Evolutionary conservation across 2,888 invertebrate genomes (phyloP), one percentile per base, ranked within the genome.

Genomic region (Melanostoma mellinum): DNA sequence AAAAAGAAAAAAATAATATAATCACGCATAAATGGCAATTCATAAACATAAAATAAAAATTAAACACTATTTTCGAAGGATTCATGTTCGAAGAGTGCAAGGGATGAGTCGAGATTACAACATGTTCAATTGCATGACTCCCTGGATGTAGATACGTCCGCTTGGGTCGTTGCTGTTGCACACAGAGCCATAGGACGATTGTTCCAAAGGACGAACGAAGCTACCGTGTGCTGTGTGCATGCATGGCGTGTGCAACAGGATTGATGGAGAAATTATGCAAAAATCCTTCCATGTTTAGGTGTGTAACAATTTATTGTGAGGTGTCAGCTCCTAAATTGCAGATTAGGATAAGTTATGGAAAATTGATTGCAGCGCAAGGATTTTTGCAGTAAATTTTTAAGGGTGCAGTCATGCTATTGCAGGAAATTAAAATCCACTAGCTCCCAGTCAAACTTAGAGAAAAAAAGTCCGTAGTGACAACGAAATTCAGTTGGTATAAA

Each of bases 251-350:
- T 82, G 82, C 82, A 82, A 30, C 50, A 71, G 73, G 75, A 82
- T 78, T 82, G 78, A 82, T 82, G 82, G 82, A 40, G 20, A 78
- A 73, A 78, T 82, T 82, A 82, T 82, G 82, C 82, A 82, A 82
- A 82, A 82, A 73, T 78, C 73, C 68, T 53, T 73, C 63, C 82
- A 63, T 63, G 78, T 58, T 73, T 75, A 77, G 73, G 75, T 82
- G 78, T 82, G 77, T 72, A 61, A 73, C 78, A 78, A 82, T 82
- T 82, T 82, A 82, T 82, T 82, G 78, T 73, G 40, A 82, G 68
- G 78, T 78, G 82, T 78, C 78, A 73, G 61, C 50, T 73, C 68
- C 52, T 67, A 78, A 82, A 82, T 82, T 82, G 68, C 73, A 78
- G 82, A 82, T 78, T 78, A 78, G 68, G 73, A 78, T 68, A 78